Evolutionary conservation across 30 jellyfish, hydroid and myxozoan species (phyloP).

Genomic region (Chironex yamaguchii): DNA sequence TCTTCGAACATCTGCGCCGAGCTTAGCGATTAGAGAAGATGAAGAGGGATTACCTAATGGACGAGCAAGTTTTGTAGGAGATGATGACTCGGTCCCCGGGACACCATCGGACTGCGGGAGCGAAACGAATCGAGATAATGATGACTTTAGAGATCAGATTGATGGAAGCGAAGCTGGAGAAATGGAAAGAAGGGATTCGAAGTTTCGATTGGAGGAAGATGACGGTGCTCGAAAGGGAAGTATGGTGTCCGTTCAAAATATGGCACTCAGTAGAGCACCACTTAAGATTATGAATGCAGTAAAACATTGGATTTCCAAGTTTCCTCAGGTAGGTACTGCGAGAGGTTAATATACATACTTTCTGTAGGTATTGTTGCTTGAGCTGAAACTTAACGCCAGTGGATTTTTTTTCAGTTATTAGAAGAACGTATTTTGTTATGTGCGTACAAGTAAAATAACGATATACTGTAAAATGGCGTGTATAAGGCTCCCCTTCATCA

Average conservation of each 20-base stretch:
- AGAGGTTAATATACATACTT: not conserved
- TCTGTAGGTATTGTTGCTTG: not conserved
- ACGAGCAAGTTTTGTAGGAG: not conserved
- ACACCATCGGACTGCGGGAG: not conserved
- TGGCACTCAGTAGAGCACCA: slow-evolving; percentile 86
- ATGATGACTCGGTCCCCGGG: not conserved
- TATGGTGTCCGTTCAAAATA: slow-evolving; percentile 73
- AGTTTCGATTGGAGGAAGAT: too few species aligned
- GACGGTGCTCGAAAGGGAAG: slow-evolving; percentile 12
- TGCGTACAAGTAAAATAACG: too few species aligned
- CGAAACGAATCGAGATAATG: not conserved
- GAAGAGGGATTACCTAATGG: not conserved
- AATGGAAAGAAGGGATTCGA: not conserved
- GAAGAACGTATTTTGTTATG: too few species aligned
- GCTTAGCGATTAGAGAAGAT: not conserved
- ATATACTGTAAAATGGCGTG: too few species aligned
- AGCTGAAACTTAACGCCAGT: too few species aligned
- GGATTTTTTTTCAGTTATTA: too few species aligned
- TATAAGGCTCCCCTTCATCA: too few species aligned
- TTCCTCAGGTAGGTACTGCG: slow-evolving; percentile 64
- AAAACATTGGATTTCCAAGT: slow-evolving; percentile 96
- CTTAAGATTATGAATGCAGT: slow-evolving; percentile 83
- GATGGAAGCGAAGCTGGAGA: not conserved
- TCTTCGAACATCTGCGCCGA: slow-evolving; percentile 1
- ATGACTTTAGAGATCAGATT: not conserved